These are phyloP conservation scores for Luperina nickerlii DNA, from an alignment of 2,888 invertebrate species.

Conservation along the genomic window DNA sequence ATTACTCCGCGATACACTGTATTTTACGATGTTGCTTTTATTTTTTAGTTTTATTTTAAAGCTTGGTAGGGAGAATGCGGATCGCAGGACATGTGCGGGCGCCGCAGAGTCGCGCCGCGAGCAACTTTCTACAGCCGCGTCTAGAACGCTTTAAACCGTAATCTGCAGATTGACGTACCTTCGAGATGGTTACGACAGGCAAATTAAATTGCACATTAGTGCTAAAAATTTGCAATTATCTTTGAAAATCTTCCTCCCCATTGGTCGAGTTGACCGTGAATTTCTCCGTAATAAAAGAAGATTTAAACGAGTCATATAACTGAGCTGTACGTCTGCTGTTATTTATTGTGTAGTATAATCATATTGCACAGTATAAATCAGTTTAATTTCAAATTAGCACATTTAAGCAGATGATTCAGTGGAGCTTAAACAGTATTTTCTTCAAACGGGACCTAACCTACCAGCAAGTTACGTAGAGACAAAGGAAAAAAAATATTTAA, in stretches of 20 bases:
- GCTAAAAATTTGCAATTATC: constrained; percentile 79
- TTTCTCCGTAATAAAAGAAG: constrained; percentile 52
- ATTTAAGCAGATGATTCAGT: constrained; percentile 11
- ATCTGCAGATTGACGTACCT: constrained; percentile 89
- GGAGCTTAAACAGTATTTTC: background rate
- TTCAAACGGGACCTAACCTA: background rate
- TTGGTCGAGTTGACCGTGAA: constrained; percentile 65
- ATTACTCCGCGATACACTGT: constrained; percentile 79
- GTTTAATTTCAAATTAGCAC: constrained; percentile 32
- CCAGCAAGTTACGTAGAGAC: background rate
- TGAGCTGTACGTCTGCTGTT: constrained; percentile 20
- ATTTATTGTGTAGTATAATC: constrained; percentile 39
- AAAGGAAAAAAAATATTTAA: background rate
- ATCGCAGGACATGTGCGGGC: constrained; percentile 88
- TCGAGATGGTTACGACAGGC: constrained; percentile 86
- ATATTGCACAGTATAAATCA: constrained; percentile 19
- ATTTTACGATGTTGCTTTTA: constrained; percentile 83
- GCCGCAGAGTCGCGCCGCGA: constrained; percentile 89
- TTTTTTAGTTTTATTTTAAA: constrained; percentile 85
- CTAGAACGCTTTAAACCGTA: constrained; percentile 89
- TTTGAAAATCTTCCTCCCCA: constrained; percentile 67
- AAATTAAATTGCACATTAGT: constrained; percentile 86
- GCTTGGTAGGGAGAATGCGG: constrained; percentile 86
- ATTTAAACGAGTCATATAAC: constrained; percentile 31
- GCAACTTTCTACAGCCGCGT: constrained; percentile 89